These are phyloP conservation scores for Poicephalus meyeri DNA, from an alignment of 2,113 vertebrate species.

Conservation along the genomic window DNA sequence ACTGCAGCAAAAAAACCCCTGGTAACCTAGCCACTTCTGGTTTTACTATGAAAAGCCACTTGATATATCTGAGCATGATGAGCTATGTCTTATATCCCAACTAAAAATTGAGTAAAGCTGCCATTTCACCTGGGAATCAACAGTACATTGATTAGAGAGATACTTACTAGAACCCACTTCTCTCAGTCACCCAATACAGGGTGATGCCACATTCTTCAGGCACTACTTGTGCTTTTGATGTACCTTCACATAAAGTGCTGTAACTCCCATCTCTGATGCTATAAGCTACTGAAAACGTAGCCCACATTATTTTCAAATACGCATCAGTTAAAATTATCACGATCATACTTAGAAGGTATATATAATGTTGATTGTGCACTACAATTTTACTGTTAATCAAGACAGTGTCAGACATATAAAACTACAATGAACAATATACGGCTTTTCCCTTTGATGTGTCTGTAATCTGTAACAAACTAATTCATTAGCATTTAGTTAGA, in stretches of 20 bases:
- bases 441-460: background rate
- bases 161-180: background rate
- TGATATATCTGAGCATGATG: background rate
- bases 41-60: background rate
- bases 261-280: background rate
- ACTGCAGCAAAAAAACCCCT: background rate
- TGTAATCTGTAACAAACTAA: conserved; percentile 4
- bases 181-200: background rate
- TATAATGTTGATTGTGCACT: background rate
- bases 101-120: background rate
- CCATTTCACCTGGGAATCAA: background rate
- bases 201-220: background rate
- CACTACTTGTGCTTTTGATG: background rate
- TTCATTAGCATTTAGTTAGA: conserved; percentile 32
- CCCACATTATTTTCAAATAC: background rate
- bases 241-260: background rate
- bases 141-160: background rate
- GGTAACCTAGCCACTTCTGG: background rate
- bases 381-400: background rate
- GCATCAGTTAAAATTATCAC: background rate
- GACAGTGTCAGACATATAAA: background rate
- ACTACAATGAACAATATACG: background rate
- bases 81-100: background rate
- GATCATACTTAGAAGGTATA: background rate
- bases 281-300: background rate